Evolutionary conservation across 2,888 invertebrate genomes (phyloP).

Genomic region (Amiota minor): DNA sequence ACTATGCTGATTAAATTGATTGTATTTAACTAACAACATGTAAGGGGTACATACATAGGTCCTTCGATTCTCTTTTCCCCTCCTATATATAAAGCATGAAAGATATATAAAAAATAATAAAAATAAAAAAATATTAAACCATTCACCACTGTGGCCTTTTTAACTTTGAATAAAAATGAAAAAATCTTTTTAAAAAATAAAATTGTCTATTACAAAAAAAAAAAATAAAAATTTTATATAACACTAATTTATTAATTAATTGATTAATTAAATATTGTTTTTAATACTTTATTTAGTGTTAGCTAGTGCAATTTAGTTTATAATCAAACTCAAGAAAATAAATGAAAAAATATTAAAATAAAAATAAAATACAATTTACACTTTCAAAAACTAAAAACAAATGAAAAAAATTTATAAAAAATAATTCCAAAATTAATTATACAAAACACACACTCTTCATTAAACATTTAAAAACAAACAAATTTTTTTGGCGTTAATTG

Average conservation of each 20-base stretch:
- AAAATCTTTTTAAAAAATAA: slow-evolving; percentile 37
- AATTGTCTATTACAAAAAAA: slow-evolving; percentile 28
- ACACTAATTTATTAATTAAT: slow-evolving; percentile 62
- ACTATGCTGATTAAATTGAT: no score
- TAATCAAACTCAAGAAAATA: slow-evolving; percentile 12
- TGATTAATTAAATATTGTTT: slow-evolving; percentile 47
- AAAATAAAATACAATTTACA: slow-evolving; percentile 15
- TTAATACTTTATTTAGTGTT: slow-evolving; percentile 70
- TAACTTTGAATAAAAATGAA: slow-evolving; percentile 36
- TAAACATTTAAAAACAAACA: no score
- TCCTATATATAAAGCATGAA: not conserved
- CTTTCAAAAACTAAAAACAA: no score
- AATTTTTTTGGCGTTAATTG: no score
- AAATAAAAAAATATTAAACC: no score
- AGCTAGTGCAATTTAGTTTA: slow-evolving; percentile 72
- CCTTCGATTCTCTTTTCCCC: not conserved
- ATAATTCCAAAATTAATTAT: no score
- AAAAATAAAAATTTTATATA: slow-evolving; percentile 20
- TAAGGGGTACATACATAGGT: no score
- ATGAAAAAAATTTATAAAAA: no score
- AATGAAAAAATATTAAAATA: slow-evolving; percentile 20
- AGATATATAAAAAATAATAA: no score
- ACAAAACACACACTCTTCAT: no score
- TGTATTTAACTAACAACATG: no score
- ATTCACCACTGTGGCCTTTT: not conserved